phyloP scores from a whole-genome alignment of 2,888 invertebrate species.

The Pantelozetes paolii region DNA sequence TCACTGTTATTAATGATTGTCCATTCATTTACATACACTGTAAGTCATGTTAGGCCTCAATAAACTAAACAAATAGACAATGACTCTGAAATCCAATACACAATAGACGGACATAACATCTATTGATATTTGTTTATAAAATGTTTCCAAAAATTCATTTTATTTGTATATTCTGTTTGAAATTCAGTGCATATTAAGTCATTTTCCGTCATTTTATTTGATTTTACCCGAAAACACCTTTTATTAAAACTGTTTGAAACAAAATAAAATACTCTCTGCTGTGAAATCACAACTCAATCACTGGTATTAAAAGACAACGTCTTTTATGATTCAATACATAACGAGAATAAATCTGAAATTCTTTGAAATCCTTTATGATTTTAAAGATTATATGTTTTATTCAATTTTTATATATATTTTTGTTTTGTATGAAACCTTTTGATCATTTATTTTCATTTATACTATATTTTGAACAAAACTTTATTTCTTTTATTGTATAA shows the following conservation, averaged over 20 bases:
- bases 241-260: neutral
- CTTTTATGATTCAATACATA: neutral
- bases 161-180: no score
- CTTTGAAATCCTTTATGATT: neutral
- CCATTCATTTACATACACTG: conserved; percentile 5
- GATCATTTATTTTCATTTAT: conserved; percentile 12
- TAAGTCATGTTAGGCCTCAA: neutral
- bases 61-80: conserved; percentile 8
- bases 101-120: no score
- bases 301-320: neutral
- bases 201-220: no score
- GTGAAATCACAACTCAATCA: conserved; percentile 4
- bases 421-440: neutral
- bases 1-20: neutral
- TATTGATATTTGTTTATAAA: no score
- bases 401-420: neutral
- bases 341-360: conserved; percentile 3
- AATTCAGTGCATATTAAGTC: no score
- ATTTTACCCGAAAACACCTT: neutral
- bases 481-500: neutral
- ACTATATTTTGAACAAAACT: neutral
- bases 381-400: neutral
- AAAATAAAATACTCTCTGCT: conserved; percentile 1
- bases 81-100: no score
- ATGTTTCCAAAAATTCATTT: no score